Conservation (phyloP, 2,888 invertebrate species). For the Silvanus unidentatus region DNA sequence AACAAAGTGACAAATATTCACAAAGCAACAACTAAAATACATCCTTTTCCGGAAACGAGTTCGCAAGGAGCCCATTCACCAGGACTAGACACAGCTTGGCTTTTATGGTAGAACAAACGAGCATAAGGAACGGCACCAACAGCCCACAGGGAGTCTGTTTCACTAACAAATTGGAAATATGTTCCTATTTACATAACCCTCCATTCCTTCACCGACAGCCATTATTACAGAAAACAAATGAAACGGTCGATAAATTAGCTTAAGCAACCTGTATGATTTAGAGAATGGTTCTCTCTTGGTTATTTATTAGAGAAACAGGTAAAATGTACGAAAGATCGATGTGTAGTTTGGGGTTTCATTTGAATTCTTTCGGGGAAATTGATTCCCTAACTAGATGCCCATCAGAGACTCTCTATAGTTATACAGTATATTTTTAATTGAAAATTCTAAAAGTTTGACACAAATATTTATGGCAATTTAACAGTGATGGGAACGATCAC, state of each 20-base stretch:
- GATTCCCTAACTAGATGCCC: no score
- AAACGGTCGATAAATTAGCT: constrained; percentile 14
- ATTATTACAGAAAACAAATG: constrained; percentile 6
- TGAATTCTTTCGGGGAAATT: no score
- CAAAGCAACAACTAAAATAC: constrained; percentile 11
- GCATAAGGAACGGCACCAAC: constrained; percentile 11
- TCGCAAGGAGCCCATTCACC: constrained; percentile 15
- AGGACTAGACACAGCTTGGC: constrained; percentile 18
- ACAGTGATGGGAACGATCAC: no score
- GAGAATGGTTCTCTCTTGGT: not conserved
- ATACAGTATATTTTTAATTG: no score
- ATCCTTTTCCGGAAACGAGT: constrained; percentile 19
- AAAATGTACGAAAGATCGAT: no score
- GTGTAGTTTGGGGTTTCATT: no score
- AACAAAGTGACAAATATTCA: constrained; percentile 23
- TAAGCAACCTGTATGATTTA: constrained; percentile 4
- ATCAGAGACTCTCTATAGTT: no score
- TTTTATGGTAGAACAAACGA: constrained; percentile 21
- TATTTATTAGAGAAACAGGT: constrained; percentile 3
- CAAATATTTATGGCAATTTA: no score
- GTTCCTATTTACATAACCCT: constrained; percentile 22
- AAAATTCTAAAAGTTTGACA: no score
- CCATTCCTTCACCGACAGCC: constrained; percentile 13
- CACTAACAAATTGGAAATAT: constrained; percentile 26
- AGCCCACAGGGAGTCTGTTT: constrained; percentile 21